phyloP scores from a whole-genome alignment of 1,140 invertebrate genomes.

The Triops cancriformis region DNA sequence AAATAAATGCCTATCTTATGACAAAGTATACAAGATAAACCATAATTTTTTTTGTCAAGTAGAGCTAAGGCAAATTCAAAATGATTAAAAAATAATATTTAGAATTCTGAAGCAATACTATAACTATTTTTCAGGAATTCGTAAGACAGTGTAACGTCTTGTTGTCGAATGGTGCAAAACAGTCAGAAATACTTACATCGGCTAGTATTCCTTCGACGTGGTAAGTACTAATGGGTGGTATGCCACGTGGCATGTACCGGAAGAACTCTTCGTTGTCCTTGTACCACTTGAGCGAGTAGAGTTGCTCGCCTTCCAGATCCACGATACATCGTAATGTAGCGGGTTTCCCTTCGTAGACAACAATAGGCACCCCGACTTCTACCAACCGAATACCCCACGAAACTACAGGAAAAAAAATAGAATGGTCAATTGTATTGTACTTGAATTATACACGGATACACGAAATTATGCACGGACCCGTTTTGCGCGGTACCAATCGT shows the following conservation, averaged over 20 bases:
- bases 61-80: too few species aligned
- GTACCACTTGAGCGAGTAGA: slow-evolving; percentile 40
- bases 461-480: too few species aligned
- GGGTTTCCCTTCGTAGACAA: slow-evolving; percentile 25
- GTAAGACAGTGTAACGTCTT: neutral
- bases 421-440: neutral
- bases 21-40: too few species aligned
- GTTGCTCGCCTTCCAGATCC: slow-evolving; percentile 28
- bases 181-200: slow-evolving; percentile 30
- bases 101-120: too few species aligned
- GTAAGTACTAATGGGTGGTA: slow-evolving; percentile 28
- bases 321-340: slow-evolving; percentile 29
- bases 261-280: slow-evolving; percentile 41
- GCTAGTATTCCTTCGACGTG: slow-evolving; percentile 30
- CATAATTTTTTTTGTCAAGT: too few species aligned
- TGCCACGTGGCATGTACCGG: slow-evolving; percentile 35
- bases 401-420: neutral
- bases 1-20: too few species aligned
- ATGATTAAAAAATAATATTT: too few species aligned
- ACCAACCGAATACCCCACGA: slow-evolving; percentile 22
- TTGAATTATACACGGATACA: neutral
- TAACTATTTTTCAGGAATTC: too few species aligned
- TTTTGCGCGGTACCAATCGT: too few species aligned
- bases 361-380: slow-evolving; percentile 25
- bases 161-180: neutral